Evolutionary conservation across 1,140 invertebrate genomes (phyloP).

Genomic region (Leptinotarsa texana): DNA sequence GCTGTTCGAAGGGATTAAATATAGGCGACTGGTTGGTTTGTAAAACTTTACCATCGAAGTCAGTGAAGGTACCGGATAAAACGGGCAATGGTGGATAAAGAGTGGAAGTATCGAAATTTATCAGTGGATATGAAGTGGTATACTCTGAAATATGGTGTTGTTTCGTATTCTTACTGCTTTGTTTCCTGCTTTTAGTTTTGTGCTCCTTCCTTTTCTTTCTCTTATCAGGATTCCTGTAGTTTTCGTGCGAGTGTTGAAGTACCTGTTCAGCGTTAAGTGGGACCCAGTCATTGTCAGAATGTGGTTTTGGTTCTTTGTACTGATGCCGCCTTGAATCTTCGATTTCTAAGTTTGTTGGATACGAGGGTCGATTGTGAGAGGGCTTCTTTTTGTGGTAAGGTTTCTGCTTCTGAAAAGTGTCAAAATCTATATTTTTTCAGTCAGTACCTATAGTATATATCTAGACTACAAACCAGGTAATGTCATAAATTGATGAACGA

Average conservation of each 20-base stretch:
- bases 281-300: slow-evolving; percentile 10
- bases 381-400: slow-evolving; percentile 8
- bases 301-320: slow-evolving; percentile 1
- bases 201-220: slow-evolving; percentile 5
- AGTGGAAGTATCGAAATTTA: slow-evolving; percentile 5
- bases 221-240: slow-evolving; percentile 10
- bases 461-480: no score
- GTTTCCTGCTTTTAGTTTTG: neutral
- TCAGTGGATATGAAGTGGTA: slow-evolving; percentile 9
- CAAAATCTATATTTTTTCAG: no score
- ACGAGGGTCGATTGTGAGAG: neutral
- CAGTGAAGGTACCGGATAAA: neutral
- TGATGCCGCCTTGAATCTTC: slow-evolving; percentile 9
- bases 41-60: neutral
- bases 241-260: neutral
- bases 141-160: neutral
- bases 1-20: neutral
- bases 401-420: slow-evolving; percentile 11
- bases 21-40: slow-evolving; percentile 10
- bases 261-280: slow-evolving; percentile 10
- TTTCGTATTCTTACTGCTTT: neutral
- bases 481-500: no score
- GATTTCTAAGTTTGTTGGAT: neutral
- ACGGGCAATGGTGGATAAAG: neutral
- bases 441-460: no score